These are phyloP conservation scores for Hiodon tergisus DNA, from an alignment of 2,113 vertebrate genomes.

Conservation along the genomic window DNA sequence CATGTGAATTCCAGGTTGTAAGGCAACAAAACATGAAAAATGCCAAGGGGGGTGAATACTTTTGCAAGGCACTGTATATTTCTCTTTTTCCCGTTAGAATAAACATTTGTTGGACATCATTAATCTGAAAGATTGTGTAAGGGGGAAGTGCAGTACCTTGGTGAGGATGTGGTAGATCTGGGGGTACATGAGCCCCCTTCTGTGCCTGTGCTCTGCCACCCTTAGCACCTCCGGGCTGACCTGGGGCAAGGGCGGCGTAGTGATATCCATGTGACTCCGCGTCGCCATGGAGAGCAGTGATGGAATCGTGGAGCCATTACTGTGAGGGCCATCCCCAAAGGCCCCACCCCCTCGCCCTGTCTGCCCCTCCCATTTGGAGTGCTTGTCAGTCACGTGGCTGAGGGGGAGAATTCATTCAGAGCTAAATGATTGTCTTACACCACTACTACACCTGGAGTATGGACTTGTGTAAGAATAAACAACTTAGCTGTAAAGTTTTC, in stretches of 20 bases:
- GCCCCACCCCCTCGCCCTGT: slow-evolving; percentile 53
- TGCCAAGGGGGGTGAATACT: too few relatives aligned
- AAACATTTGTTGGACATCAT: too few relatives aligned
- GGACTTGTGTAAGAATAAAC: too few relatives aligned
- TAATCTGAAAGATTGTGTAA: too few relatives aligned
- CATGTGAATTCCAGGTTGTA: too few relatives aligned
- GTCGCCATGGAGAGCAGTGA: slow-evolving; percentile 89
- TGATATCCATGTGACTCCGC: slow-evolving; percentile 87
- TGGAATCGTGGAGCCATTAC: slow-evolving; percentile 75
- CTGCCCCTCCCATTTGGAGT: slow-evolving; percentile 73
- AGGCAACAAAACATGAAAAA: too few relatives aligned
- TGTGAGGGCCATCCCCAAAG: slow-evolving; percentile 61
- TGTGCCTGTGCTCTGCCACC: slow-evolving; percentile 83
- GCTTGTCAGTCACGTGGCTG: slow-evolving; percentile 73
- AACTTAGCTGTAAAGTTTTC: too few relatives aligned
- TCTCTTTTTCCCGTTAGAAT: too few relatives aligned
- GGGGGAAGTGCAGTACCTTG: slow-evolving; percentile 60
- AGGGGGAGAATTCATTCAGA: background rate
- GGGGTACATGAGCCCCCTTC: slow-evolving; percentile 86
- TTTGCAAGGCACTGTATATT: too few relatives aligned
- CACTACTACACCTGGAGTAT: too few relatives aligned
- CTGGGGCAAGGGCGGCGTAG: slow-evolving; percentile 82
- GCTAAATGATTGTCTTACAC: too few relatives aligned
- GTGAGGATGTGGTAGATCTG: slow-evolving; percentile 88
- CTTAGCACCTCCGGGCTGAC: slow-evolving; percentile 83